Conservation (phyloP, 1,140 invertebrate species). For the Thaumetopoea pityocampa region DNA sequence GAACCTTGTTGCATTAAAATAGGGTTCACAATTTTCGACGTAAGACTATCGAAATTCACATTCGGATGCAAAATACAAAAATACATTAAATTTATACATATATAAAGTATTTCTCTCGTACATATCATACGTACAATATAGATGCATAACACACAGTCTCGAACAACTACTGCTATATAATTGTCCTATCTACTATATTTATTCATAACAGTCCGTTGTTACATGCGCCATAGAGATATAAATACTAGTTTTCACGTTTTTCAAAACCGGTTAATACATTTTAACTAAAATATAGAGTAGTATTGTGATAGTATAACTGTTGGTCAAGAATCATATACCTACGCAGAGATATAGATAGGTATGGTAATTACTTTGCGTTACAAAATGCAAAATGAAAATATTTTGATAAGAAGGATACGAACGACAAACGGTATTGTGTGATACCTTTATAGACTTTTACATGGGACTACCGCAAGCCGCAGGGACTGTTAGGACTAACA, state of each 20-base stretch:
- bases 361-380: no score
- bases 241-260: neutral
- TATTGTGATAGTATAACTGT: no score
- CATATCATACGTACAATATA: conserved; percentile 38
- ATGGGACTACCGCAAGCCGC: no score
- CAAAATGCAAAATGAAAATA: no score
- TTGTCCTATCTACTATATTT: conserved; percentile 45
- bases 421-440: no score
- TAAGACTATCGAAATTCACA: conserved; percentile 17
- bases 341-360: no score
- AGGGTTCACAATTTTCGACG: conserved; percentile 23
- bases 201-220: conserved; percentile 6
- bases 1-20: conserved; percentile 9
- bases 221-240: neutral
- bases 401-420: no score
- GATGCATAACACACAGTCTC: conserved; percentile 52
- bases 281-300: no score
- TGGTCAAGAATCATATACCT: no score
- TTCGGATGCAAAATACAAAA: conserved; percentile 36
- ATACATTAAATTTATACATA: conserved; percentile 36
- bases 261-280: no score
- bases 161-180: conserved; percentile 50
- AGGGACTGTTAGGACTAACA: no score
- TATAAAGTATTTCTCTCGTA: conserved; percentile 35
- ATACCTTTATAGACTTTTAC: no score